These are phyloP conservation scores for Sphaerophoria taeniata DNA, from an alignment of 2,888 invertebrate species.

Conservation along the genomic window DNA sequence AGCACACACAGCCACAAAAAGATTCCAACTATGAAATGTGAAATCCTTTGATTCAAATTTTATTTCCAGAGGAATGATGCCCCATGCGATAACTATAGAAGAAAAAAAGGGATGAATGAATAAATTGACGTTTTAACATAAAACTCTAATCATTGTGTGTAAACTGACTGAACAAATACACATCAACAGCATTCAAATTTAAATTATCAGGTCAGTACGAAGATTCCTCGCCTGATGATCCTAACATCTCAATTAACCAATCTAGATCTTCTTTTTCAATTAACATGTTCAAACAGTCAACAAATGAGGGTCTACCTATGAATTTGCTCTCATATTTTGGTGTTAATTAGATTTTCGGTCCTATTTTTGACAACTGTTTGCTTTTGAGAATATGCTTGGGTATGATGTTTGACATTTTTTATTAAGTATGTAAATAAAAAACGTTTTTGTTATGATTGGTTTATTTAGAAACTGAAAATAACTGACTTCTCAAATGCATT, in stretches of 20 bases:
- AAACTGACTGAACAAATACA: background rate
- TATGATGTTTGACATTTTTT: no score
- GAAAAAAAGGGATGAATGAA: slow-evolving; percentile 26
- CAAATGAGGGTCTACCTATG: background rate
- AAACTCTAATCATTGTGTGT: background rate
- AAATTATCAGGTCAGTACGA: slow-evolving; percentile 1
- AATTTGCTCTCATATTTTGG: background rate
- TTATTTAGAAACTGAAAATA: no score
- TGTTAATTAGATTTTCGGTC: slow-evolving; percentile 60
- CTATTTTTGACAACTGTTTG: slow-evolving; percentile 12
- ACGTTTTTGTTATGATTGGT: no score
- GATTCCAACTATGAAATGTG: slow-evolving; percentile 91
- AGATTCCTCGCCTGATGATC: background rate
- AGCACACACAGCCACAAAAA: slow-evolving; percentile 90
- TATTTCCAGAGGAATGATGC: slow-evolving; percentile 88
- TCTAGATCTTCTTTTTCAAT: slow-evolving; percentile 29
- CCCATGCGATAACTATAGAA: slow-evolving; percentile 89
- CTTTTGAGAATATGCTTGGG: no score
- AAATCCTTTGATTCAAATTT: slow-evolving; percentile 85
- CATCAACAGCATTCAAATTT: background rate
- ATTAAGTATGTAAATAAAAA: no score
- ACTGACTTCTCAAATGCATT: no score
- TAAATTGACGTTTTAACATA: background rate
- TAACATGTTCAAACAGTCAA: slow-evolving; percentile 6
- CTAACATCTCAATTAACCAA: slow-evolving; percentile 65